These are phyloP conservation scores for Nibea coibor DNA, from an alignment of 2,113 vertebrate species.

Conservation along the genomic window DNA sequence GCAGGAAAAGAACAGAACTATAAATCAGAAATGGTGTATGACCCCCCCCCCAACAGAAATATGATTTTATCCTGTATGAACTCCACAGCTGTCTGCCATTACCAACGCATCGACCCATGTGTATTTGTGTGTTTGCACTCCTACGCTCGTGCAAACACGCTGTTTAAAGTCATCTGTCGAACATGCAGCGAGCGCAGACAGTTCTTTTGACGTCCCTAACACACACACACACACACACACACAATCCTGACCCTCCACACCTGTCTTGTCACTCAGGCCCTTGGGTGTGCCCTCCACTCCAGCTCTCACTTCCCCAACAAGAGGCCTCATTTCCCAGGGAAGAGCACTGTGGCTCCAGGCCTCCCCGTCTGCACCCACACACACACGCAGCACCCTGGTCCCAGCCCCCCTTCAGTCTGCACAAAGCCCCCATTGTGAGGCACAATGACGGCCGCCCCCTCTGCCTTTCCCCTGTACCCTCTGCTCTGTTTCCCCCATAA, in stretches of 20 bases:
- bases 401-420: slow-evolving; percentile 71
- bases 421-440: slow-evolving; percentile 82
- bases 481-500: slow-evolving; percentile 63
- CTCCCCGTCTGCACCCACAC: slow-evolving; percentile 41
- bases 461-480: slow-evolving; percentile 68
- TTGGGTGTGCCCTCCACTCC: slow-evolving; percentile 45
- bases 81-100: slow-evolving; percentile 64
- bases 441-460: slow-evolving; percentile 77
- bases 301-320: slow-evolving; percentile 40
- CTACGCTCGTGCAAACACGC: slow-evolving; percentile 11
- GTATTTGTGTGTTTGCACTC: slow-evolving; percentile 9
- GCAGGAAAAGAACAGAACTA: slow-evolving; percentile 10
- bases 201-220: slow-evolving; percentile 9
- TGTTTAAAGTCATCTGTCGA: slow-evolving; percentile 36
- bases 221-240: slow-evolving; percentile 18
- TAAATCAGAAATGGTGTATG: slow-evolving; percentile 40
- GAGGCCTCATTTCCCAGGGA: slow-evolving; percentile 71
- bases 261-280: slow-evolving; percentile 76
- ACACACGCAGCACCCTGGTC: slow-evolving; percentile 54
- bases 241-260: slow-evolving; percentile 55
- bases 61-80: slow-evolving; percentile 57
- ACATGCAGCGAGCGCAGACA: slow-evolving; percentile 13
- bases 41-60: slow-evolving; percentile 49
- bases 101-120: slow-evolving; percentile 32
- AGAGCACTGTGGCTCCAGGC: slow-evolving; percentile 51